A percentile compares a stretch with the other conserved stretches of the same genome.
Evolutionary conservation across 2,113 vertebrate genomes (phyloP).

Genomic region (Pleuronectes platessa): DNA sequence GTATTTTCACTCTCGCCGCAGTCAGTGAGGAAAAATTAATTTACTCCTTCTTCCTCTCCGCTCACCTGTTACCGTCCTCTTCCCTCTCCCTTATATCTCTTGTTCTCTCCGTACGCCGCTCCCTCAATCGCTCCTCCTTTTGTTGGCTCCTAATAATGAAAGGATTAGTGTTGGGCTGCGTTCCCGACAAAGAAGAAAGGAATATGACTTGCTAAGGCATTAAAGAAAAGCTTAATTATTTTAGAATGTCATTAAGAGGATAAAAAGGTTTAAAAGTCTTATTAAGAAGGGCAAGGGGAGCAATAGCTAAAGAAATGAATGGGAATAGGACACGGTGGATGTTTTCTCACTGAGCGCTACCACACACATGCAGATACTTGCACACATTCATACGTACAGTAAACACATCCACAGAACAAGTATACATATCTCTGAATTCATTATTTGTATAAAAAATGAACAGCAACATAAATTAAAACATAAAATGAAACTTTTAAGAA

Average conservation of each 20-base stretch:
- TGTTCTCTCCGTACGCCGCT: slow-evolving; percentile 45
- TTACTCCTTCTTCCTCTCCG: slow-evolving; percentile 21
- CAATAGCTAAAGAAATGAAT: slow-evolving; percentile 44
- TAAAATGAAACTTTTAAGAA: slow-evolving; percentile 82
- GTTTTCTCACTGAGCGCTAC: slow-evolving; percentile 61
- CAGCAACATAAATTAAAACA: slow-evolving; percentile 75
- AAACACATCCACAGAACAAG: slow-evolving; percentile 72
- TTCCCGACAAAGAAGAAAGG: slow-evolving; percentile 71
- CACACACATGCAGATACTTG: slow-evolving; percentile 67
- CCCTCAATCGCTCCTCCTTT: slow-evolving; percentile 62
- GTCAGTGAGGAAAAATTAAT: slow-evolving; percentile 25
- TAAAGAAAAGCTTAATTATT: slow-evolving; percentile 79
- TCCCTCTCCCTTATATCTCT: slow-evolving; percentile 42
- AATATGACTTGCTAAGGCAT: slow-evolving; percentile 70
- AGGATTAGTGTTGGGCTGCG: slow-evolving; percentile 72
- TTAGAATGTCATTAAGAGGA: slow-evolving; percentile 77
- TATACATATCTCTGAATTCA: slow-evolving; percentile 83
- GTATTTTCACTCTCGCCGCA: neutral
- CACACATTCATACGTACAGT: slow-evolving; percentile 67
- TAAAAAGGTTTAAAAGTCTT: slow-evolving; percentile 71
- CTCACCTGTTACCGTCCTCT: slow-evolving; percentile 54
- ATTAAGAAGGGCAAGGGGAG: slow-evolving; percentile 57
- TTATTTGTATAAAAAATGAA: slow-evolving; percentile 85
- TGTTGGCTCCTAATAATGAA: slow-evolving; percentile 77
- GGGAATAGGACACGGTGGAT: slow-evolving; percentile 39